Conservation (phyloP, 1,140 invertebrate genomes). For the Gonioctena quinquepunctata region DNA sequence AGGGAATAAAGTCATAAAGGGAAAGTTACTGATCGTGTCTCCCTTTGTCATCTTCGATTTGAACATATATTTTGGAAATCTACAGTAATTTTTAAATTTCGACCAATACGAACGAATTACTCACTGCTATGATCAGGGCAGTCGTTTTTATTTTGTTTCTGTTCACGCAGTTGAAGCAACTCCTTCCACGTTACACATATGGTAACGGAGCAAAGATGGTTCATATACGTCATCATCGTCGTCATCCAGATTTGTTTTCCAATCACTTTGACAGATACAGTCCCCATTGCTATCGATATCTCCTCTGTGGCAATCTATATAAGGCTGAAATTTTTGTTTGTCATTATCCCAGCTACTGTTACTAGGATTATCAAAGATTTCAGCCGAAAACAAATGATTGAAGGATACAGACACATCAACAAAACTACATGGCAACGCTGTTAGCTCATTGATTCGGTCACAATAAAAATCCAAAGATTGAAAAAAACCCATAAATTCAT, state of each 20-base stretch:
- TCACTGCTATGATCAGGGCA: conserved; percentile 24
- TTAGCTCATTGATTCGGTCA: too few species aligned
- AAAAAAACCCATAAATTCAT: too few species aligned
- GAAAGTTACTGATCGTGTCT: too few species aligned
- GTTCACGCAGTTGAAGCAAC: conserved; percentile 32
- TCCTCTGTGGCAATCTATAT: conserved; percentile 33
- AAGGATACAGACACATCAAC: neutral
- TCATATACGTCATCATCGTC: conserved; percentile 31
- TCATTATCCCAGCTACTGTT: too few species aligned
- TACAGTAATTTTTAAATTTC: too few species aligned
- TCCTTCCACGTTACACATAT: conserved; percentile 34
- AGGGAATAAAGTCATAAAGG: too few species aligned
- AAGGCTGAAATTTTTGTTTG: conserved; percentile 11
- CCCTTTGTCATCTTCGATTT: too few species aligned
- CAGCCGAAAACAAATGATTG: neutral
- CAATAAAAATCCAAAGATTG: too few species aligned
- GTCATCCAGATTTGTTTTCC: conserved; percentile 21
- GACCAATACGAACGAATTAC: too few species aligned
- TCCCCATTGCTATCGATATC: conserved; percentile 14
- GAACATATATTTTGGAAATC: too few species aligned
- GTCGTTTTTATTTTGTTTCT: conserved; percentile 29
- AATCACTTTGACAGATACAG: conserved; percentile 27
- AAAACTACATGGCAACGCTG: too few species aligned
- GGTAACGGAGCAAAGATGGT: conserved; percentile 25
- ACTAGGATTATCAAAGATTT: too few species aligned